Percentiles rank a stretch among this genome's conserved stretches.
Conservation (phyloP, 2,797 vertebrate species). For the Xerus rutilus region DNA sequence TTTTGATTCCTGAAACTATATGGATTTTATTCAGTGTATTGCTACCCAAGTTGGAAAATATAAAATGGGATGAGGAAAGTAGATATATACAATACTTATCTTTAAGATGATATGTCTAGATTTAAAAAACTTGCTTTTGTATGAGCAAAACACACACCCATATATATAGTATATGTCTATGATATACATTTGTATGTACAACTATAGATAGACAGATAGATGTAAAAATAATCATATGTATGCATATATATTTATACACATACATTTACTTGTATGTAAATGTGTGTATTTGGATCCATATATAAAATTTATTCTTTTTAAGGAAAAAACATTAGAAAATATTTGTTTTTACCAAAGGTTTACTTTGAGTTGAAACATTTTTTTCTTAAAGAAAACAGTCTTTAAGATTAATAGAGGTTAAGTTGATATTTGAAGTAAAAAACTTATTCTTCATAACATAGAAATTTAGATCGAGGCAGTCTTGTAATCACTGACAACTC, state of each 20-base stretch:
- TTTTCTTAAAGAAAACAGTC: background rate
- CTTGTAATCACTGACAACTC: background rate
- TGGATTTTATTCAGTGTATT: background rate
- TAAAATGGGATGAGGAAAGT: background rate
- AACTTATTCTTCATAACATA: background rate
- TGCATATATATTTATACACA: background rate
- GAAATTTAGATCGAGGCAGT: background rate
- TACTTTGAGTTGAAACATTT: background rate
- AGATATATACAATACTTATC: background rate
- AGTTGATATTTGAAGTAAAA: background rate
- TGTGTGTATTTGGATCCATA: background rate
- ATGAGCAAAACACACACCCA: background rate
- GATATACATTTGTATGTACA: background rate
- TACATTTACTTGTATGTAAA: too few relatives aligned
- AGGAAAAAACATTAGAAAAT: background rate
- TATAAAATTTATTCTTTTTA: background rate
- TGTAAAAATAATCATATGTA: background rate
- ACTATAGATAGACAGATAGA: background rate
- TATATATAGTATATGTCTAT: too few relatives aligned
- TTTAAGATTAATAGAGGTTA: background rate
- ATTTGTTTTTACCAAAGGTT: background rate
- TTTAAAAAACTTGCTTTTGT: background rate
- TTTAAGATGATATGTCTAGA: background rate
- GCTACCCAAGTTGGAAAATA: background rate
- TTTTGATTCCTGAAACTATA: background rate